Base-by-base conservation (phyloP, 2,888 invertebrate genomes). In the Pycnomerus fuliginosus region DNA sequence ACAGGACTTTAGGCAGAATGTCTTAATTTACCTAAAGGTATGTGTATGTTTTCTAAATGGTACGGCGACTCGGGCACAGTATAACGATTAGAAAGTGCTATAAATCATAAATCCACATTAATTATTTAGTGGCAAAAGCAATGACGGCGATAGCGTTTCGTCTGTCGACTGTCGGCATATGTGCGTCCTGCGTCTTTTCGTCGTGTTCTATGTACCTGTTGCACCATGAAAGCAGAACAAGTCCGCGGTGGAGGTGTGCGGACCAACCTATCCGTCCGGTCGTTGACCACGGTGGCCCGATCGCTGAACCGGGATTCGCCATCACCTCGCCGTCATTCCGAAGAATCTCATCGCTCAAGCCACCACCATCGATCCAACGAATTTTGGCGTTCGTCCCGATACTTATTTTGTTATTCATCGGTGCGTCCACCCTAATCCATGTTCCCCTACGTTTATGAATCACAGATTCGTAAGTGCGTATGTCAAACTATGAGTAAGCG, bases 221-320 rank as follows among this genome's bases (percentile, higher is more conserved):
- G 45, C 48, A 22, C 40, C 45, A 52, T 43, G 46, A 52, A 49
- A 49, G 48, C 48, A 48, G 51, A 43, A 45, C 51, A 32, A 34
- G 40, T 44, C 41, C 37, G 32, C 28, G 44, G 44, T 38, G 44
- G 44, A 44, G 44, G 44, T 44, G 44, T 44, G 44, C 28, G 41
- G 36, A 42, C 29, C 45, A 40, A 8, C 29, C 37, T 24, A 29
- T 32, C 41, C 46, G 43, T 33, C 47, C 54, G 62, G 62, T 62
- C 62, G 58, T 59, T 60, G 62, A 62, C 62, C 62, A 60, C 50
- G 42, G 34, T 53, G 60, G 58, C 56, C 62, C 58, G 60, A 61
- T 48, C 62, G 62, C 56, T 62, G 62, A 62, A 62, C 62, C 58
- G 56, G 53, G 55, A 55, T 55, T 51, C 46, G 54, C 56, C 50